Percentiles rank a stretch among this genome's conserved stretches.
Evolutionary conservation across 2,888 invertebrate genomes (phyloP).

Genomic region (Lepetodrilus schrolli): DNA sequence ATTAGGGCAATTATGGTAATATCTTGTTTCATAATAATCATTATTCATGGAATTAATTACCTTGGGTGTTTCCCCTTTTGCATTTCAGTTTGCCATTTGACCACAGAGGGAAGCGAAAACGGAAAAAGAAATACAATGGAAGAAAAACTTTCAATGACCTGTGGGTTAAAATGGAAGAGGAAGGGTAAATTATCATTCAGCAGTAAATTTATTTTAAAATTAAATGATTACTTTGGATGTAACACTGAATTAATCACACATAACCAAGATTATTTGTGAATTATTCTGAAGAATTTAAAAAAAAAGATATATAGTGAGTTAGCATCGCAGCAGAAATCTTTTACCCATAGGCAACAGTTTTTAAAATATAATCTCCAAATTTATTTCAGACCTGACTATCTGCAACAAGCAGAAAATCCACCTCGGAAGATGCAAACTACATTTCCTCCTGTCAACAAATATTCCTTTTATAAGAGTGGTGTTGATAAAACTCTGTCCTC

Average conservation of each 20-base stretch:
- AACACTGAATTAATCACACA: no score
- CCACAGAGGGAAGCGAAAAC: conserved; percentile 43
- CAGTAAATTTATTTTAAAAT: no score
- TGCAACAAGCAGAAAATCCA: conserved; percentile 1
- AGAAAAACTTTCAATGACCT: conserved; percentile 67
- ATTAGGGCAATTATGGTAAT: no score
- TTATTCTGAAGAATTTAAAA: no score
- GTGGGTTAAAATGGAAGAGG: conserved; percentile 66
- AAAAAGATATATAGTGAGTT: no score
- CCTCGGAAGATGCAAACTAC: background rate
- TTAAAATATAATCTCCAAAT: background rate
- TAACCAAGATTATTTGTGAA: no score
- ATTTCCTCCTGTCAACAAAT: conserved; percentile 15
- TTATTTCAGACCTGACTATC: conserved; percentile 12
- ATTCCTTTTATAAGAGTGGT: conserved; percentile 8
- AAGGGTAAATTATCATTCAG: conserved; percentile 54
- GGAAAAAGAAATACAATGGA: conserved; percentile 45
- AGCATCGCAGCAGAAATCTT: no score
- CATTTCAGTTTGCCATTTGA: conserved; percentile 30
- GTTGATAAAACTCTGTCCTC: background rate
- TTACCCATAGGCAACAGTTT: no score
- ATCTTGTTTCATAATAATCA: no score
- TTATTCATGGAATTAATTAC: no score
- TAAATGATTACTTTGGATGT: no score
- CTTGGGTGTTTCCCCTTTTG: no score